Evolutionary conservation across 2,797 vertebrate genomes (phyloP), one percentile per base, ranked within the genome.

Genomic region (Spea hammondii): DNA sequence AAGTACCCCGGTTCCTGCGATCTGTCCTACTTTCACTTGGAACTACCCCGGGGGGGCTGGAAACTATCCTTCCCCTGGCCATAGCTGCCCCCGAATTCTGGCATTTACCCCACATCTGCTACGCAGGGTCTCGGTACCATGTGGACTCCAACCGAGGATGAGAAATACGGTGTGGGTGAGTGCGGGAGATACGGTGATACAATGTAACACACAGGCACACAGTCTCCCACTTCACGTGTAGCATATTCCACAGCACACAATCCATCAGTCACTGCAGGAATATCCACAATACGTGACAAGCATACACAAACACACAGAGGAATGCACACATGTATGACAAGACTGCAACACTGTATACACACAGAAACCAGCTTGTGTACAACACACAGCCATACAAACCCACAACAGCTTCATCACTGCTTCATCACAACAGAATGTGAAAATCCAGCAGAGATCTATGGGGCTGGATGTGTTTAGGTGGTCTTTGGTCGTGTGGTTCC

Each of bases 161-260:
- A 97, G 88, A 96, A 97, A 86, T 94, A 96, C 76, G 96, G 95
- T 89, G 96, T 97, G 83, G 96, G 96, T 97, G 91, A 94, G 96
- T 95, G 85, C 9, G 47, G 32, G 32, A 14, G 44, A 1, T 17
- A 64, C 59, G 48, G 8, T 74, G n/a, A 51, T 14, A 51, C 54
- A 72, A 48, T 60, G 13, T 48, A 48, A 72, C 44, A 71, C 69
- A 54, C 69, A 55, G 12, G 5, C 55, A 13, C 55, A 57, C 51
- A 53, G 51, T 6, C 10, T 53, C 51, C 51, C 6, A 53, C 4
- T n/a, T 68, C 46, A 49, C 12, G 66, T 60, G 45, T 8, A 17
- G n/a, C 55, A 72, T 57, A 44, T 44, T 50, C 14, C 72, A 64
- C 57, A 62, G 72, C 72, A 50, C 72, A 64, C 72, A 73, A 44